Percentiles rank a stretch among this genome's conserved stretches.
phyloP scores from a whole-genome alignment of 2,888 invertebrate species.

The Siphlonurus alternatus region DNA sequence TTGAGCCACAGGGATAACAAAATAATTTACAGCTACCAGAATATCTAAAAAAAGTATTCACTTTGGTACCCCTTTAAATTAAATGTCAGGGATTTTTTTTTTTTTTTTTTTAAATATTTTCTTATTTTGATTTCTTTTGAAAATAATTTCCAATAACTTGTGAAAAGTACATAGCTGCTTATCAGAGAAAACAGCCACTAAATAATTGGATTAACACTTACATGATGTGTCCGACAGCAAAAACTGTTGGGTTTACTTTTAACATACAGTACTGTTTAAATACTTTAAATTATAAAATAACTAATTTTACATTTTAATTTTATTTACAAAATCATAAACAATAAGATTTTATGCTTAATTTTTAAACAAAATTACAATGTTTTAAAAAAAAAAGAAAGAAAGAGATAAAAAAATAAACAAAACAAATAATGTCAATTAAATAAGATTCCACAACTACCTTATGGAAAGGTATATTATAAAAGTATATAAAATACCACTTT shows the following conservation, averaged over 20 bases:
- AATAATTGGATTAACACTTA: too few relatives aligned
- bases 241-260: background rate
- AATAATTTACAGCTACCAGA: too few relatives aligned
- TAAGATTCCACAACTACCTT: background rate
- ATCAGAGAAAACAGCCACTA: background rate
- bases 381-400: background rate
- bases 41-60: too few relatives aligned
- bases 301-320: too few relatives aligned
- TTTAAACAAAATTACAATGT: too few relatives aligned
- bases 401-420: background rate
- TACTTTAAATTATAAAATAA: too few relatives aligned
- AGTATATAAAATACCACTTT: background rate
- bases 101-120: constrained; percentile 14
- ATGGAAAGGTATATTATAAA: background rate
- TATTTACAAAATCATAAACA: too few relatives aligned
- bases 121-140: constrained; percentile 2
- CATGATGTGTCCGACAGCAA: background rate
- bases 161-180: background rate
- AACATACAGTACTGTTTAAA: too few relatives aligned
- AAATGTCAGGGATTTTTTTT: too few relatives aligned
- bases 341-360: too few relatives aligned
- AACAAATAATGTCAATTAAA: background rate
- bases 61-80: too few relatives aligned
- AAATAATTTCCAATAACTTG: background rate
- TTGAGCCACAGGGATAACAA: too few relatives aligned